Evolutionary conservation across 2,113 vertebrate species (phyloP).

Genomic region (Amblyopsis rosae): DNA sequence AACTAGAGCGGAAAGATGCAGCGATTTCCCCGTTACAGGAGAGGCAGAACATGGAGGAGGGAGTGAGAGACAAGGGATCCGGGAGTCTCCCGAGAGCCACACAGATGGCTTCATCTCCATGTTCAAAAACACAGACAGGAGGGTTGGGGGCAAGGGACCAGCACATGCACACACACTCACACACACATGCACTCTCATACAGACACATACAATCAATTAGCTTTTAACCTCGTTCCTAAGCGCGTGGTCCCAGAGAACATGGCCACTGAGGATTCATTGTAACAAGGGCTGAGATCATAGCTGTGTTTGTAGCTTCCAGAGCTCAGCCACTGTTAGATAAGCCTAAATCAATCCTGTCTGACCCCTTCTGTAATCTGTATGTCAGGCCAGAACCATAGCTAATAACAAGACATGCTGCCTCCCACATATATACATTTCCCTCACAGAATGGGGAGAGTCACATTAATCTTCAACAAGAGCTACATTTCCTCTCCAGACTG

Average conservation of each 20-base stretch:
- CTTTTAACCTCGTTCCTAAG: slow-evolving; percentile 57
- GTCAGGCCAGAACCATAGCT: not conserved
- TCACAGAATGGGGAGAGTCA: slow-evolving; percentile 35
- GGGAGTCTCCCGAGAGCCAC: slow-evolving; percentile 62
- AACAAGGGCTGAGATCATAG: slow-evolving; percentile 42
- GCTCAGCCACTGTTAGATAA: slow-evolving; percentile 34
- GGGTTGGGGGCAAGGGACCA: slow-evolving; percentile 42
- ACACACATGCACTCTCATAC: slow-evolving; percentile 12
- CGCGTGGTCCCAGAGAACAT: slow-evolving; percentile 2
- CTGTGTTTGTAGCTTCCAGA: slow-evolving; percentile 29
- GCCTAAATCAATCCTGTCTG: slow-evolving; percentile 12
- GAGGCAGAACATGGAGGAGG: slow-evolving; percentile 65
- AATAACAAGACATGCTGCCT: slow-evolving; percentile 4
- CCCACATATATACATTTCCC: slow-evolving; percentile 16
- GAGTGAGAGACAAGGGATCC: slow-evolving; percentile 54
- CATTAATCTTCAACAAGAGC: slow-evolving; percentile 17
- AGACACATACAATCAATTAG: slow-evolving; percentile 61
- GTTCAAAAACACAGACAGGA: slow-evolving; percentile 68
- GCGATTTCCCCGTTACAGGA: slow-evolving; percentile 72
- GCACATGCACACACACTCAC: not conserved
- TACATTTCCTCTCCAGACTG: slow-evolving; percentile 8
- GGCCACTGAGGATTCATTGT: slow-evolving; percentile 28
- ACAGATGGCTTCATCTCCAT: slow-evolving; percentile 75
- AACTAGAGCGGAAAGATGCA: slow-evolving; percentile 76
- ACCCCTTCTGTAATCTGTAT: slow-evolving; percentile 32